Evolutionary conservation across 2,888 invertebrate species (phyloP).

Genomic region (Chloromyia formosa): DNA sequence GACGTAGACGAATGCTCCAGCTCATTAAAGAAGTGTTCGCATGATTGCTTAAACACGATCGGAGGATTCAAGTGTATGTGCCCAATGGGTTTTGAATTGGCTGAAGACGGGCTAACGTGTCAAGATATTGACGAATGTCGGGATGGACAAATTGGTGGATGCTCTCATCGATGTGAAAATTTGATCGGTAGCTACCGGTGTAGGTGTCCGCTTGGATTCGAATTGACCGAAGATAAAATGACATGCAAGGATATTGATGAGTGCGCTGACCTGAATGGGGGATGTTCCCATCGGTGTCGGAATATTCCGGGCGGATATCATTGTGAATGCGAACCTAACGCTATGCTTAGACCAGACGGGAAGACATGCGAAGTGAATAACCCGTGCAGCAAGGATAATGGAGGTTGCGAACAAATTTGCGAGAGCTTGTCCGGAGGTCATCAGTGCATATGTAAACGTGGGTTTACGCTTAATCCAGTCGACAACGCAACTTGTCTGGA

Average conservation of each 20-base stretch:
- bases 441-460: constrained; percentile 63
- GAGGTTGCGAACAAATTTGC: constrained; percentile 67
- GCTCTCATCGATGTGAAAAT: constrained; percentile 68
- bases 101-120: constrained; percentile 51
- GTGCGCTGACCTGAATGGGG: constrained; percentile 61
- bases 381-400: constrained; percentile 65
- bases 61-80: constrained; percentile 64
- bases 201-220: constrained; percentile 64
- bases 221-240: constrained; percentile 61
- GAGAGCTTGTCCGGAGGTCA: constrained; percentile 49
- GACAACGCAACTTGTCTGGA: constrained; percentile 64
- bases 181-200: constrained; percentile 67
- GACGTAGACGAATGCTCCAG: constrained; percentile 63
- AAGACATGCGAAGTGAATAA: constrained; percentile 62
- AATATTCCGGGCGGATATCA: constrained; percentile 68
- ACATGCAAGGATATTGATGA: constrained; percentile 65
- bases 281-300: constrained; percentile 57
- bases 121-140: constrained; percentile 55
- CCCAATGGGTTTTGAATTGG: constrained; percentile 58
- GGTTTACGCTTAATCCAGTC: constrained; percentile 58
- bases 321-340: constrained; percentile 65
- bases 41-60: constrained; percentile 63
- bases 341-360: constrained; percentile 53
- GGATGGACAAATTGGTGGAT: constrained; percentile 63
- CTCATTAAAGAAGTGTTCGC: constrained; percentile 63